A percentile compares a stretch with the other conserved stretches of the same genome.
phyloP scores from a whole-genome alignment of 2,888 invertebrate genomes.

The Phaedon cochleariae region DNA sequence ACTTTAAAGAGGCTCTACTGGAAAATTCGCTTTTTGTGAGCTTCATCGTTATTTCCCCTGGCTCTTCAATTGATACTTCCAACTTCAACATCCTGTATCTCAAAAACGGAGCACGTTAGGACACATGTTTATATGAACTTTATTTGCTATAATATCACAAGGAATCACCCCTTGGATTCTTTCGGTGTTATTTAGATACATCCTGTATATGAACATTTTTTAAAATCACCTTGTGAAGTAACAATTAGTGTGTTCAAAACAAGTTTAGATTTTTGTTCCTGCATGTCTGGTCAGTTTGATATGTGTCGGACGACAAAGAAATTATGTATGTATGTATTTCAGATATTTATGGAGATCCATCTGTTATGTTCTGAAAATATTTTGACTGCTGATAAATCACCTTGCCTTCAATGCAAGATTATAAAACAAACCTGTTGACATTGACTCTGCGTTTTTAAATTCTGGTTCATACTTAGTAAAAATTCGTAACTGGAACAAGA shows the following conservation, averaged over 20 bases:
- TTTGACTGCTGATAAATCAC: conserved; percentile 24
- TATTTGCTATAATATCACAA: too few species aligned
- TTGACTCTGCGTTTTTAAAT: conserved; percentile 32
- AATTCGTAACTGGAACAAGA: conserved; percentile 17
- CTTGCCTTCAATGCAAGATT: conserved; percentile 25
- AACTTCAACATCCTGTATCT: too few species aligned
- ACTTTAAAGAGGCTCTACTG: too few species aligned
- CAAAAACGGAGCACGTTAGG: too few species aligned
- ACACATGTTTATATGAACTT: too few species aligned
- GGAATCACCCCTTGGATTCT: too few species aligned
- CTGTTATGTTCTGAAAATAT: conserved; percentile 12
- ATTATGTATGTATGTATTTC: neutral
- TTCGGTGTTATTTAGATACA: too few species aligned
- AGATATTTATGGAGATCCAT: neutral
- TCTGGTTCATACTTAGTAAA: conserved; percentile 18
- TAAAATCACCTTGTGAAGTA: too few species aligned
- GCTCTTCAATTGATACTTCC: too few species aligned
- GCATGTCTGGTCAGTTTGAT: neutral
- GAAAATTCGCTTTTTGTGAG: too few species aligned
- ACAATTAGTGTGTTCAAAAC: neutral
- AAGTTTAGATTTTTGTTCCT: neutral
- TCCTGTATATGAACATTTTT: too few species aligned
- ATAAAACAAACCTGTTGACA: conserved; percentile 30
- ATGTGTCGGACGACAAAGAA: neutral
- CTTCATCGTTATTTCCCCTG: too few species aligned